Conservation (phyloP, 2,888 invertebrate species). For the Hyalella azteca region DNA sequence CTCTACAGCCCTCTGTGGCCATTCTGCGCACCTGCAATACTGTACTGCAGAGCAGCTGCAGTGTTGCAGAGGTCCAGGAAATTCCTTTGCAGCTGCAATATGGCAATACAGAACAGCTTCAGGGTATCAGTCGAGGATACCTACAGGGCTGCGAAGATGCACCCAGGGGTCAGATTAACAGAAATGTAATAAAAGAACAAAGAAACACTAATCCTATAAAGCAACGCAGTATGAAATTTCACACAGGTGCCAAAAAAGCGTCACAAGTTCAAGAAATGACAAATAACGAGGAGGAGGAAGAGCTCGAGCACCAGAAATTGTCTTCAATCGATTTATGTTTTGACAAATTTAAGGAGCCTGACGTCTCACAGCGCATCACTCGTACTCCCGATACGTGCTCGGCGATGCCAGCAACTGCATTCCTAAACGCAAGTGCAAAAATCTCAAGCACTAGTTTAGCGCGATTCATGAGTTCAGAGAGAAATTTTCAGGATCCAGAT, state of each 20-base stretch:
- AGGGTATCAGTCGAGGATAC: not conserved
- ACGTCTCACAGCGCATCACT: too few species aligned
- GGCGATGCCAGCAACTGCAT: not conserved
- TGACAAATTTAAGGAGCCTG: too few species aligned
- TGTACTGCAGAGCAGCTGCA: not conserved
- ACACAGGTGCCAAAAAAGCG: too few species aligned
- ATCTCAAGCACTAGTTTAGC: not conserved
- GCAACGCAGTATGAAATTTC: not conserved
- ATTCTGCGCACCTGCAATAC: not conserved
- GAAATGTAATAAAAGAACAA: not conserved
- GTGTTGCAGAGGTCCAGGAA: not conserved
- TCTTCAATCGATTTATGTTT: too few species aligned
- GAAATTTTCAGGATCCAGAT: not conserved
- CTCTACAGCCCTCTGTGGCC: too few species aligned
- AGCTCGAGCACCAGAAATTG: too few species aligned
- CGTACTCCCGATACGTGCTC: too few species aligned
- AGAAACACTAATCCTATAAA: not conserved
- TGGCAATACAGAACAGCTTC: not conserved
- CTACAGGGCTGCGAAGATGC: not conserved
- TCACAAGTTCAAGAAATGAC: too few species aligned
- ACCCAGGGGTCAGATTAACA: not conserved
- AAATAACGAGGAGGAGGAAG: too few species aligned
- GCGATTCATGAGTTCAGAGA: not conserved
- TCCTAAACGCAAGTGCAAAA: not conserved
- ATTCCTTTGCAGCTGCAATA: not conserved